Evolutionary conservation across 2,113 vertebrate genomes (phyloP).

Genomic region (Fukomys damarensis): DNA sequence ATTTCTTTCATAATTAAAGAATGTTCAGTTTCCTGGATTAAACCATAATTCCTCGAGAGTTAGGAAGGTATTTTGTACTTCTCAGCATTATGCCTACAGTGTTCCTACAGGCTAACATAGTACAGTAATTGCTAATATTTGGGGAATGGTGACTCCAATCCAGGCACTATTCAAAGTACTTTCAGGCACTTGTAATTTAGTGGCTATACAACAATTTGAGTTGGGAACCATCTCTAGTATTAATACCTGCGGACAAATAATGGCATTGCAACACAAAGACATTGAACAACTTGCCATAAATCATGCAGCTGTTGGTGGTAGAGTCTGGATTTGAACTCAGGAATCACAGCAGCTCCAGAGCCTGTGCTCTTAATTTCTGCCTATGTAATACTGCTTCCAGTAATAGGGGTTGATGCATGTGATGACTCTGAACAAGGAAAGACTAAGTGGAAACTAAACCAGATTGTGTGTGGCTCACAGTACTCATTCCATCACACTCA

Average conservation of each 20-base stretch:
- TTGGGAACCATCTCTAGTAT: not conserved
- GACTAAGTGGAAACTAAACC: not conserved
- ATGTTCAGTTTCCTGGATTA: not conserved
- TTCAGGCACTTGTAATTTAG: not conserved
- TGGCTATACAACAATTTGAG: not conserved
- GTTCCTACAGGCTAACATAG: not conserved
- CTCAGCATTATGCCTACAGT: not conserved
- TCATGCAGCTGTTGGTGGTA: not conserved
- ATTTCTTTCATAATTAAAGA: not conserved
- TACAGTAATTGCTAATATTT: not conserved
- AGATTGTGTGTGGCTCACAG: not conserved
- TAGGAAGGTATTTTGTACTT: not conserved
- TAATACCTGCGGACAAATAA: not conserved
- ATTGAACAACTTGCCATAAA: not conserved
- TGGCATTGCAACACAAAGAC: not conserved
- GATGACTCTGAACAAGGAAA: not conserved
- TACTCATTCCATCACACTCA: too few species aligned
- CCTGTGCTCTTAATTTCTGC: not conserved
- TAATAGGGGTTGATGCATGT: not conserved
- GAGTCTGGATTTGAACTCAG: not conserved
- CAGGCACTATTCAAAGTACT: not conserved
- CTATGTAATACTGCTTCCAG: not conserved
- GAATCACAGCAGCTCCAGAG: not conserved
- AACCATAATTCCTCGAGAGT: not conserved
- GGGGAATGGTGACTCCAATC: not conserved